These are phyloP conservation scores for Umimayanthus chanpuru DNA, from an alignment of 92 coral and sea anemone species.

Conservation along the genomic window DNA sequence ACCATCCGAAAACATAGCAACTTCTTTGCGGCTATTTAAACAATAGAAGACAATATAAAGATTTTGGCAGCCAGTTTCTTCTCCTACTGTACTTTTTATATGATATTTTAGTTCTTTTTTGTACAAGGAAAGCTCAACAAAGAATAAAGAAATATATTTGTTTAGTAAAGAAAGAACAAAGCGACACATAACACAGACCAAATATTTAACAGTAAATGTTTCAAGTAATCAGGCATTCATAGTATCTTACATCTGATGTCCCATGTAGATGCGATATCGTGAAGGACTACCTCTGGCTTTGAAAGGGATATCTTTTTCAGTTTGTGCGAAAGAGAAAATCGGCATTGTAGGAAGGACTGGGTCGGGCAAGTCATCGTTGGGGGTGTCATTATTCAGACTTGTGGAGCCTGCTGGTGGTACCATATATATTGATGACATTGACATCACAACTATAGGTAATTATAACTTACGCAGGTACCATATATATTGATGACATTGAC, in stretches of 20 bases:
- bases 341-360: slow-evolving; percentile 99
- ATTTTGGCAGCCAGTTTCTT: no score
- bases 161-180: no score
- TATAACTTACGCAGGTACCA: not conserved
- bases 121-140: no score
- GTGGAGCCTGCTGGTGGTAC: slow-evolving; percentile 82
- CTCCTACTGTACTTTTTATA: no score
- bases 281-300: slow-evolving; percentile 83
- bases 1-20: no score
- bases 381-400: slow-evolving; percentile 87
- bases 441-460: slow-evolving; percentile 74
- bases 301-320: slow-evolving; percentile 74
- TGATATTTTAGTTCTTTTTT: no score
- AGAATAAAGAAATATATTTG: no score
- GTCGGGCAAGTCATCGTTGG: slow-evolving; percentile 94
- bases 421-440: slow-evolving; percentile 77
- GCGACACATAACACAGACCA: no score
- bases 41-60: no score
- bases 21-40: no score
- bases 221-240: not conserved
- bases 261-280: slow-evolving; percentile 88
- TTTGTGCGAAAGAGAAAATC: slow-evolving; percentile 78
- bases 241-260: not conserved
- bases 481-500: no score
- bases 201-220: no score